These are phyloP conservation scores for Premnoplex brunnescens DNA, from an alignment of 2,797 vertebrate genomes.

Conservation along the genomic window DNA sequence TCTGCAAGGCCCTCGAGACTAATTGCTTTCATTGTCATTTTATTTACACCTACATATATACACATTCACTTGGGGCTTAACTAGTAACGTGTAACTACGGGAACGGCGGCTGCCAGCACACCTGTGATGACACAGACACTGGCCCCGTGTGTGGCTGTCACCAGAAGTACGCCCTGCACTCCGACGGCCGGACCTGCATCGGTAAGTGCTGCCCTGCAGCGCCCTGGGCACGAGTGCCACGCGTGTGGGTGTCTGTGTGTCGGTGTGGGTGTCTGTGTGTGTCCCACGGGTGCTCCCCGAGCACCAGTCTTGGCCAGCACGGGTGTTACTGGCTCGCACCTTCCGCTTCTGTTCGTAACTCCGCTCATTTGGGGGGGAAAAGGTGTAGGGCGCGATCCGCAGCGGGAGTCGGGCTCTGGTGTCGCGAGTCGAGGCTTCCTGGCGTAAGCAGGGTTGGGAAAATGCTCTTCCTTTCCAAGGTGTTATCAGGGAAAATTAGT, in stretches of 20 bases:
- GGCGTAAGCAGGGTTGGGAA: neutral
- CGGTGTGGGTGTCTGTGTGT: neutral
- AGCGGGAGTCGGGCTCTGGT: neutral
- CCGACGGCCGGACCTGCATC: constrained; percentile 95
- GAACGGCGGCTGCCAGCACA: constrained; percentile 97
- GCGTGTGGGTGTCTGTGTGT: neutral
- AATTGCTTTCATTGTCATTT: constrained; percentile 74
- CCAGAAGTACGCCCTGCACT: constrained; percentile 96
- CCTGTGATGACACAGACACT: constrained; percentile 92
- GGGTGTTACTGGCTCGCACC: no score
- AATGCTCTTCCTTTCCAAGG: neutral
- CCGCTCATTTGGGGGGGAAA: neutral
- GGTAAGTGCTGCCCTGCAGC: constrained; percentile 83
- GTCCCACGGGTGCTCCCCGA: neutral
- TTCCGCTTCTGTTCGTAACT: neutral
- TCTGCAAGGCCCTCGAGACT: constrained; percentile 45
- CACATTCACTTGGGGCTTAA: constrained; percentile 69
- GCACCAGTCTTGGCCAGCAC: no score
- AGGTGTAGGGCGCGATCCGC: neutral
- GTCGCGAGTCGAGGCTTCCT: neutral
- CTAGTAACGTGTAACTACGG: constrained; percentile 99
- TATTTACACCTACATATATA: constrained; percentile 71
- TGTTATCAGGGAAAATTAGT: neutral
- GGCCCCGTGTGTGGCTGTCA: constrained; percentile 95
- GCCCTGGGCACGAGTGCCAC: rapidly evolving